Base-by-base conservation (phyloP, 1,140 invertebrate species). In the Drepana arcuata region DNA sequence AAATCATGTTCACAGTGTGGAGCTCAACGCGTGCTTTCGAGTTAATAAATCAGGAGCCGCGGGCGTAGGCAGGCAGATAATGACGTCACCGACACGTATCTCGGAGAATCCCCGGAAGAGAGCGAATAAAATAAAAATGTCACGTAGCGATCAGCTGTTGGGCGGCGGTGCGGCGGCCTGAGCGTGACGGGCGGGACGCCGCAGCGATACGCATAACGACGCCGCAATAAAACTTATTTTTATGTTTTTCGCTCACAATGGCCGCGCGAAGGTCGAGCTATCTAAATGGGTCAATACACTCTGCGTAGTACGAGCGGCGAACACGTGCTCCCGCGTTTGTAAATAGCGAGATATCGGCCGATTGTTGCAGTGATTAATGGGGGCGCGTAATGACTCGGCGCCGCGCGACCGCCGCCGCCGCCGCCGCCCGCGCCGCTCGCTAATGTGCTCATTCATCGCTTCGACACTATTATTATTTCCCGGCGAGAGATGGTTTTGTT, bases 261-360 rank as follows among this genome's bases (percentile, higher is more conserved):
- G 72, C 70, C 77, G 77, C 68, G 70, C 69, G 74, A 82, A 82
- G 74, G 77, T 82, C 77, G 77, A 74, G 68, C 70, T 82, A 82
- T 82, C 77, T 82, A 82, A 82, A 82, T 82, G 74, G 77, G 77
- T 82, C 77, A 82, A 79, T 79, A 79, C 74, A 77, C 77, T 75
- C 73, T 42, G 64, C 69, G 77, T 79, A 77, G 59, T 79, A 77
- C 74, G 77, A 65, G 65, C 69, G 59, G 50, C 43, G 64, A 72
- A 64, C 77, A 81, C 77, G 77, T 81, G 77, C 74, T 77, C 70
- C 63, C 71, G 68, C 75, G 74, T 71, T 82, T 79, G 74, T 79
- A 79, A 78, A 79, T 79, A 77, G 66, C 77, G 72, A 82, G 77
- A 82, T 79, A 82, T 82, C 74, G 77, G 74, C 68, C 77, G 77